Evolutionary conservation across 2,888 invertebrate species (phyloP), one percentile per base, ranked within the genome.

Genomic region (Scaptomyza cyrtandrae): DNA sequence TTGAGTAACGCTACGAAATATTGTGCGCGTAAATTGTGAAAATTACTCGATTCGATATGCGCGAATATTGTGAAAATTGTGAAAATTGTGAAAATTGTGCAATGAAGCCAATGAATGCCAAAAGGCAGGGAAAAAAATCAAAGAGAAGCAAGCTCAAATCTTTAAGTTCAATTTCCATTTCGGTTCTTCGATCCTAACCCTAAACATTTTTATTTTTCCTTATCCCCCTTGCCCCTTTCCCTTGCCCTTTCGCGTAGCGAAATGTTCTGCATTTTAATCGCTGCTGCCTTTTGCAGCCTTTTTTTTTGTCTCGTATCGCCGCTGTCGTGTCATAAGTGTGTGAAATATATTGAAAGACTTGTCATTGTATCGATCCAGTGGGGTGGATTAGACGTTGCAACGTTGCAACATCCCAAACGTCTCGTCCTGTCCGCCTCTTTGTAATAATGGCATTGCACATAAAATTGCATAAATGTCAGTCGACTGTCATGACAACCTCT

Each of bases 291-390:
- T 76, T 50, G 67, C 71, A 66, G 74, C 72, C 77, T 72, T 78
- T 10, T 10, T 10, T 10, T 10, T 3, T n/a, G n/a, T n/a, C 6
- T 33, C 10, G 33, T 67, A 6, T 39, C 71, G 1, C 24, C 2
- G 57, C 54, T 67, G 71, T 56, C 62, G 64, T 67, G 75, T 73
- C 82, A 76, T 83, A 75, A 84, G 82, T 85, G 86, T 85, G 84
- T 84, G 86, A 85, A 79, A 86, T 79, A 86, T 79, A 83, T 86
- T 86, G 86, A 86, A 86, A 86, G 85, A 86, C 86, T 86, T 85
- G 86, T 86, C 86, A 86, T 56, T 72, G 41, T 43, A 33, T 55
- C 43, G n/a, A 54, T 35, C 44, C 57, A 37, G 72, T 74, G 75
- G 81, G 81, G 83, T 82, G 78, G 76, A 52, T 76, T 68, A 50